These are phyloP conservation scores for Mnemiopsis leidyi DNA, from an alignment of 37 sponge, comb jelly and placozoan genomes.

Conservation along the genomic window DNA sequence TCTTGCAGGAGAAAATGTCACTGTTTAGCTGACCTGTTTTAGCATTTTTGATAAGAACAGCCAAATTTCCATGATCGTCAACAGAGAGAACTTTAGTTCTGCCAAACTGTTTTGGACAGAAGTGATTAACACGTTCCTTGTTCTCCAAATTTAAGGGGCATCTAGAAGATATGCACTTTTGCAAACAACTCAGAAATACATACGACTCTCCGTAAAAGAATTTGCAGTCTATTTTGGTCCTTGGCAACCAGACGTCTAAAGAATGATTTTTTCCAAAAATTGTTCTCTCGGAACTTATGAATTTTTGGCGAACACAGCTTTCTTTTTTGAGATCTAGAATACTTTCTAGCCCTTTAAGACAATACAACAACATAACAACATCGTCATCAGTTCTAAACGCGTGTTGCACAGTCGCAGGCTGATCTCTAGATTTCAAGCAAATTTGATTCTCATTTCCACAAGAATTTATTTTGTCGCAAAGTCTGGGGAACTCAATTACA, in stretches of 20 bases:
- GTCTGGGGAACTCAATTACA: background rate
- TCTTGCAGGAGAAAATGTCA: background rate
- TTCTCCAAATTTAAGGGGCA: background rate
- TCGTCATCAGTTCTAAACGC: background rate
- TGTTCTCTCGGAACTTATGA: no score
- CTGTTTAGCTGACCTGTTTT: background rate
- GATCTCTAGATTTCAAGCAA: background rate
- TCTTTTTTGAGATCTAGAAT: background rate
- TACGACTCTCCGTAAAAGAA: background rate
- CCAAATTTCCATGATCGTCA: background rate
- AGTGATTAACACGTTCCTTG: background rate
- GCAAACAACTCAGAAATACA: background rate
- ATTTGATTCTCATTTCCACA: slow-evolving; percentile 1
- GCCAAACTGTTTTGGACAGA: background rate
- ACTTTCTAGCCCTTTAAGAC: background rate
- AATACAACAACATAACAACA: background rate
- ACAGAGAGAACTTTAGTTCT: background rate
- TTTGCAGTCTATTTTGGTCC: background rate
- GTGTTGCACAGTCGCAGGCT: background rate
- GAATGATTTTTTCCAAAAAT: background rate
- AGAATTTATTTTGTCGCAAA: background rate
- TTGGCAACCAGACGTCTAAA: background rate
- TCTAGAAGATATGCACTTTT: background rate
- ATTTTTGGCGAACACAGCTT: no score
- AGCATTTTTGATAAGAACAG: background rate